Conservation (phyloP, 2,797 vertebrate genomes). For the Erithacus rubecula region DNA sequence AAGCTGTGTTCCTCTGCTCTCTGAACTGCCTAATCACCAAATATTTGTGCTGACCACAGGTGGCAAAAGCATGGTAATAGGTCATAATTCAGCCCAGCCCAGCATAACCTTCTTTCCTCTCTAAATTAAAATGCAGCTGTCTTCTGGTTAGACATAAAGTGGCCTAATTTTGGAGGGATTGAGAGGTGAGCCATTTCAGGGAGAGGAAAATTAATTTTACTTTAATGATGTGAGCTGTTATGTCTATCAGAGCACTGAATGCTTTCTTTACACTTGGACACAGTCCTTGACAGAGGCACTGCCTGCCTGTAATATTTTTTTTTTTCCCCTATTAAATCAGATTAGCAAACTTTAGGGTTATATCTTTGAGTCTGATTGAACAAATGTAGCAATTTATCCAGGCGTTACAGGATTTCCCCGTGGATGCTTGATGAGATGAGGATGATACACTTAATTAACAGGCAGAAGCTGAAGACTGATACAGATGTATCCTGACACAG, state of each 20-base stretch:
- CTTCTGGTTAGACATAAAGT: neutral
- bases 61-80: neutral
- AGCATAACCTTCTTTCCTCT: neutral
- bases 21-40: neutral
- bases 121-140: neutral
- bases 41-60: conserved; percentile 4
- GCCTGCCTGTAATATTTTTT: neutral
- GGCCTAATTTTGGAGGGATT: neutral
- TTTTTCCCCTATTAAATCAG: conserved; percentile 16
- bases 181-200: neutral
- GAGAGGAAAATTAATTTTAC: conserved; percentile 5
- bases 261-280: conserved; percentile 41
- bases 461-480: conserved; percentile 17
- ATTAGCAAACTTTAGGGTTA: conserved; percentile 32
- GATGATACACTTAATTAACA: conserved; percentile 57
- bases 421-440: conserved; percentile 25
- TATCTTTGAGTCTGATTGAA: conserved; percentile 57
- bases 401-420: conserved; percentile 60
- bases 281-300: neutral
- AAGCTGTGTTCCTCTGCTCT: neutral
- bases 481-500: conserved; percentile 50
- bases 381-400: conserved; percentile 65
- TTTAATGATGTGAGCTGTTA: conserved; percentile 42
- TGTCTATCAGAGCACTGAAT: neutral
- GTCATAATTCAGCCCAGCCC: neutral